A percentile compares a stretch with the other conserved stretches of the same genome.
These are phyloP conservation scores for Carcharodon carcharias DNA, from an alignment of 2,797 vertebrate genomes.

Conservation along the genomic window DNA sequence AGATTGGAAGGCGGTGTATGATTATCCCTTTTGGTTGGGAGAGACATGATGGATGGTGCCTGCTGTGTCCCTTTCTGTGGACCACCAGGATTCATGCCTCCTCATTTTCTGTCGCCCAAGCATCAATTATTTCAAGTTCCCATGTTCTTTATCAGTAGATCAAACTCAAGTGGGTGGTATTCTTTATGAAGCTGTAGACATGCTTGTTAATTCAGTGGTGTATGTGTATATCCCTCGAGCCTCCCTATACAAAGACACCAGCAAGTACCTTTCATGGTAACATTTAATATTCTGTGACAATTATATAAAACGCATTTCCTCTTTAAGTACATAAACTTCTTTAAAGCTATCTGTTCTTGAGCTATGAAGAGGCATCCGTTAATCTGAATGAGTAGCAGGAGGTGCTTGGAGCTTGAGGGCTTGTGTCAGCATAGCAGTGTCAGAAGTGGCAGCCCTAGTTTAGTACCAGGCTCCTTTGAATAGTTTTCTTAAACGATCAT, in stretches of 20 bases:
- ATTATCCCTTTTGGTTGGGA: conserved; percentile 25
- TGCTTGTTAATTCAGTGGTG: neutral
- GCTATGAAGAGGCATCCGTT: neutral
- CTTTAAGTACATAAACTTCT: neutral
- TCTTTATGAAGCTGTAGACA: neutral
- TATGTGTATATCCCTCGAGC: too few species aligned
- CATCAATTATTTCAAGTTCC: neutral
- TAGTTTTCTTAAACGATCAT: neutral
- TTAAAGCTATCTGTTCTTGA: neutral
- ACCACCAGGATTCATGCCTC: neutral
- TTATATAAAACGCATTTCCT: neutral
- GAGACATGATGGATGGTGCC: neutral
- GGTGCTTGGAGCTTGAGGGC: neutral
- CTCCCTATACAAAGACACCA: neutral
- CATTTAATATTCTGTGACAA: neutral
- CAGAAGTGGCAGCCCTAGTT: neutral
- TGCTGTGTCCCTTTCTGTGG: neutral
- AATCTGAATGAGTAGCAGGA: neutral
- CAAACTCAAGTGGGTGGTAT: neutral
- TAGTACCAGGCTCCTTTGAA: neutral
- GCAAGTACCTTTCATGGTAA: neutral
- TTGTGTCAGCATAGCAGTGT: neutral
- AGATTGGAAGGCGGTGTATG: neutral
- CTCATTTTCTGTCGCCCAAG: neutral
- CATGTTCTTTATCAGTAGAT: neutral